Percentiles rank a stretch among this genome's conserved stretches.
These are phyloP conservation scores for Oryzias woworae DNA, from an alignment of 2,113 vertebrate genomes.

Conservation along the genomic window DNA sequence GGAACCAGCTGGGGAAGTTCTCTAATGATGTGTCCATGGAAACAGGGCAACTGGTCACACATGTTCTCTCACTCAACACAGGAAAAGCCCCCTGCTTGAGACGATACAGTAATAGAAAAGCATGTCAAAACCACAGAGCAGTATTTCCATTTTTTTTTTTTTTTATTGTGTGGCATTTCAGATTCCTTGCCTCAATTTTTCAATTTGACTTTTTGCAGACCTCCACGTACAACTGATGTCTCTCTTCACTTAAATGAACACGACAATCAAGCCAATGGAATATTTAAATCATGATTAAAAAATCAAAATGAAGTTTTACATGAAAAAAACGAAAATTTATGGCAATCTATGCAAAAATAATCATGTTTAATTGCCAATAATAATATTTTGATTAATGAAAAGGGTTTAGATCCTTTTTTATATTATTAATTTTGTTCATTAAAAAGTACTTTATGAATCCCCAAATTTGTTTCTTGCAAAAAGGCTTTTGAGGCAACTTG, in stretches of 20 bases:
- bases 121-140: conserved; percentile 17
- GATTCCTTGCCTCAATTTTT: conserved; percentile 1
- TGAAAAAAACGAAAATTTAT: too few species aligned
- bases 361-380: too few species aligned
- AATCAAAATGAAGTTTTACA: too few species aligned
- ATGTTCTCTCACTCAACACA: conserved; percentile 53
- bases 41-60: conserved; percentile 71
- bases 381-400: too few species aligned
- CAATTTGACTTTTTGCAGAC: neutral
- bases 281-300: too few species aligned
- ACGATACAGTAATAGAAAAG: conserved; percentile 42
- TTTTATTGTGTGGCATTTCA: conserved; percentile 10
- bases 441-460: neutral
- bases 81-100: conserved; percentile 43
- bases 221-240: too few species aligned
- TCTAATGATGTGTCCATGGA: conserved; percentile 78
- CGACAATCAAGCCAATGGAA: too few species aligned
- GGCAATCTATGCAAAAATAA: too few species aligned
- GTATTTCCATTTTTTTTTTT: neutral
- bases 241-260: too few species aligned
- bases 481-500: neutral
- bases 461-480: neutral
- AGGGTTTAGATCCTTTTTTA: too few species aligned
- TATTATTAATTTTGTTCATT: too few species aligned
- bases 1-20: conserved; percentile 67